phyloP scores from a whole-genome alignment of 2,888 invertebrate genomes.

The Andrena flavipes region DNA sequence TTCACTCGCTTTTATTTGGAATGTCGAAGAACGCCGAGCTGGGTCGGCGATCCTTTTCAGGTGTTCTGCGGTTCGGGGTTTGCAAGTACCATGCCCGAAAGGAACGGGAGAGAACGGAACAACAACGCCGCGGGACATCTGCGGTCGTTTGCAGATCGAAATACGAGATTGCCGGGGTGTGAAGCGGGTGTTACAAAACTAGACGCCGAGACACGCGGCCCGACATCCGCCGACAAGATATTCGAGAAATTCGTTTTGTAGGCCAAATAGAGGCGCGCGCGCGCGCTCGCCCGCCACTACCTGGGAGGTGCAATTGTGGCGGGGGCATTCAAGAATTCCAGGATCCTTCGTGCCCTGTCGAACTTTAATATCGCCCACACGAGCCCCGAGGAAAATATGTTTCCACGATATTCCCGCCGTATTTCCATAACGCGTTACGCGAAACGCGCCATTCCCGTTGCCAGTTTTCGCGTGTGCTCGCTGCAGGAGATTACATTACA shows the following conservation, averaged over 20 bases:
- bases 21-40: constrained; percentile 47
- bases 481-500: constrained; percentile 28
- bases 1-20: constrained; percentile 43
- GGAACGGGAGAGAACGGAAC: constrained; percentile 58
- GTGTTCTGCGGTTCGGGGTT: constrained; percentile 49
- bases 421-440: constrained; percentile 6
- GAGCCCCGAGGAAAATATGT: constrained; percentile 22
- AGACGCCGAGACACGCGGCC: constrained; percentile 48
- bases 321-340: constrained; percentile 19
- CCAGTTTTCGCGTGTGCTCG: neutral
- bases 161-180: constrained; percentile 63
- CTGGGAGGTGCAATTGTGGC: constrained; percentile 30
- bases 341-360: constrained; percentile 15
- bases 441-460: neutral
- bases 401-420: constrained; percentile 10
- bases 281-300: constrained; percentile 28
- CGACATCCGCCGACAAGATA: constrained; percentile 56
- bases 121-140: constrained; percentile 74
- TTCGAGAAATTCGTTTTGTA: constrained; percentile 65
- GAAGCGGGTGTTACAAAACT: constrained; percentile 64
- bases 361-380: constrained; percentile 46
- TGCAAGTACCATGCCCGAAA: constrained; percentile 30
- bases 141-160: constrained; percentile 70
- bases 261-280: constrained; percentile 53
- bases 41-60: constrained; percentile 33